phyloP scores from a whole-genome alignment of 2,113 vertebrate genomes.

The Daboia siamensis region DNA sequence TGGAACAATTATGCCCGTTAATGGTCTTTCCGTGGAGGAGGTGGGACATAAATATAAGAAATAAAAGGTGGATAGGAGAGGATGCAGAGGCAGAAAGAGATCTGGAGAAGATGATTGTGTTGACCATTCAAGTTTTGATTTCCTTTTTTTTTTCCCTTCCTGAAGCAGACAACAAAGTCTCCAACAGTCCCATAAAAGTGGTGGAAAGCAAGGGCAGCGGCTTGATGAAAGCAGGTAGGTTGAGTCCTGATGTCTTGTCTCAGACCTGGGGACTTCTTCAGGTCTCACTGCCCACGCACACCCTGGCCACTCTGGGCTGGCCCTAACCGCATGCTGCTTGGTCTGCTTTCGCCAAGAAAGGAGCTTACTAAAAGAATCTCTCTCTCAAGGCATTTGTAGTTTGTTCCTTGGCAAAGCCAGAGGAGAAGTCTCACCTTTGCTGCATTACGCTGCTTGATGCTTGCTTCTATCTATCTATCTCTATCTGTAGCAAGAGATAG shows the following conservation, averaged over 20 bases:
- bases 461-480: background rate
- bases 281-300: background rate
- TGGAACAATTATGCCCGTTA: background rate
- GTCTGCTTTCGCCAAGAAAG: background rate
- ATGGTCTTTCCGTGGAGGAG: background rate
- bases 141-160: accelerated
- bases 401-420: background rate
- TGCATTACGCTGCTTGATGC: background rate
- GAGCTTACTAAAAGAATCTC: background rate
- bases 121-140: background rate
- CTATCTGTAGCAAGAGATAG: background rate
- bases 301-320: background rate
- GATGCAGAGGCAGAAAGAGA: background rate
- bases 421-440: background rate
- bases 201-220: conserved; percentile 71
- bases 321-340: conserved; percentile 9
- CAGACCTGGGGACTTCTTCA: background rate
- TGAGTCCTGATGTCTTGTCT: background rate
- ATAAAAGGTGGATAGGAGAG: background rate
- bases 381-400: background rate
- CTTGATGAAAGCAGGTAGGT: conserved; percentile 82
- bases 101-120: background rate
- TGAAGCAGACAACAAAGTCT: conserved; percentile 67
- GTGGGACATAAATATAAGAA: background rate
- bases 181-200: conserved; percentile 68